Conservation (phyloP, 2,888 invertebrate species). For the Shargacucullia verbasci region DNA sequence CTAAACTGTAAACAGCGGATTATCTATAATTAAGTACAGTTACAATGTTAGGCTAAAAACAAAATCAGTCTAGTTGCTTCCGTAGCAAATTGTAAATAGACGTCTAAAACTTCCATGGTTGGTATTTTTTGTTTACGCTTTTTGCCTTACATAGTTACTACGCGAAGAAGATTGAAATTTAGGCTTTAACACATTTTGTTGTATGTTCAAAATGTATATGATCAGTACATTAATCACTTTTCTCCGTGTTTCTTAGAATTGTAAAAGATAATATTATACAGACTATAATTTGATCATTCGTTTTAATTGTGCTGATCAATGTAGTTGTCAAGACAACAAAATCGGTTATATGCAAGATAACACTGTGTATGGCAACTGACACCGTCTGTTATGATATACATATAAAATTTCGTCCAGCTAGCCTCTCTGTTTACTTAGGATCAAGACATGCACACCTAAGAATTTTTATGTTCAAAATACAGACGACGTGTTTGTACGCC, state of each 20-base stretch:
- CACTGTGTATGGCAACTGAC: conserved; percentile 42
- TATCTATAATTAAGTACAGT: conserved; percentile 42
- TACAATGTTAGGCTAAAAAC: conserved; percentile 27
- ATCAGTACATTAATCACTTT: too few species aligned
- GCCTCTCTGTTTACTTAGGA: conserved; percentile 61
- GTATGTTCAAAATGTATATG: too few species aligned
- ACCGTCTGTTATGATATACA: conserved; percentile 40
- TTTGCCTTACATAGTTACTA: conserved; percentile 22
- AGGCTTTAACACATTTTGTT: background rate
- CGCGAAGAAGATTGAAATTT: conserved; percentile 2
- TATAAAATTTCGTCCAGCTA: conserved; percentile 51
- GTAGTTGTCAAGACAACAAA: conserved; percentile 12
- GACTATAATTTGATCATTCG: too few species aligned
- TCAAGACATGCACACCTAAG: conserved; percentile 56
- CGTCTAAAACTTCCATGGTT: conserved; percentile 25
- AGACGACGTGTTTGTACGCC: conserved; percentile 52
- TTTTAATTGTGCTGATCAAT: conserved; percentile 11
- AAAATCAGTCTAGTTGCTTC: conserved; percentile 26
- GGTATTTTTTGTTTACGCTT: conserved; percentile 29
- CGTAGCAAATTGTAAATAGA: conserved; percentile 36
- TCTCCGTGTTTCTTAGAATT: too few species aligned
- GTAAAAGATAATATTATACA: too few species aligned
- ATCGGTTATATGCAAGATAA: conserved; percentile 29
- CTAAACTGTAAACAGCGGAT: conserved; percentile 13
- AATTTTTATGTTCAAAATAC: conserved; percentile 51